Evolutionary conservation across 2,888 invertebrate genomes (phyloP), one percentile per base, ranked within the genome.

Genomic region (Anoplius nigerrimus): DNA sequence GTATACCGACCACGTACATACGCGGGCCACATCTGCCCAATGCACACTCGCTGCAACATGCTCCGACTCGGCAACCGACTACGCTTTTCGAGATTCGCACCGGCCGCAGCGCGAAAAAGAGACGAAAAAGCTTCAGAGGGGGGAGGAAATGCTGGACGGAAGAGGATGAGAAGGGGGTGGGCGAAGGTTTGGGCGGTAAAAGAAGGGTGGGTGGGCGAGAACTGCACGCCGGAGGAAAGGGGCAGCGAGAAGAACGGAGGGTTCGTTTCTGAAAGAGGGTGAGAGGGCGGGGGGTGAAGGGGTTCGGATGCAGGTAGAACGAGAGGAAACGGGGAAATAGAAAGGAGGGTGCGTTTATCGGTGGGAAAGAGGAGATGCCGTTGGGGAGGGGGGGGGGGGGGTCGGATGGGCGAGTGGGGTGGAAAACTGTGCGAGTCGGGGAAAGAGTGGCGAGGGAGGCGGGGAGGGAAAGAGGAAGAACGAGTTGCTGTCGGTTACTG

Each of bases 401-500:
- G n/a, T n/a, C n/a, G n/a, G n/a, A n/a, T n/a, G n/a, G n/a, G n/a
- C n/a, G n/a, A n/a, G n/a, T 20, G 20, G 22, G 45, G 13, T 15
- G 24, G 42, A 54, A n/a, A 20, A 15, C 18, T 18, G 24, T n/a
- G 45, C 20, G 43, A 27, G 8, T n/a, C 20, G 42, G 27, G 13
- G 24, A 20, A 43, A 13, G 48, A 13, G 34, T 52, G 21, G 55
- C 6, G 21, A 13, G n/a, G 15, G 45, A 20, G 11, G 45, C 24
- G 27, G 48, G 48, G 59, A 18, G 57, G n/a, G 61, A 48, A 53
- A 51, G 48, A 20, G 53, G 57, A 62, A 66, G 58, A 62, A 55
- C 27, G 45, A 52, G 52, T 74, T 73, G 71, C 72, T 66, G 71
- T 53, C 60, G 71, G 58, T 69, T 52, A 63, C 59, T 66, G 71